These are phyloP conservation scores for Ennomos fuscantarius DNA, from an alignment of 2,888 invertebrate species.

Conservation along the genomic window DNA sequence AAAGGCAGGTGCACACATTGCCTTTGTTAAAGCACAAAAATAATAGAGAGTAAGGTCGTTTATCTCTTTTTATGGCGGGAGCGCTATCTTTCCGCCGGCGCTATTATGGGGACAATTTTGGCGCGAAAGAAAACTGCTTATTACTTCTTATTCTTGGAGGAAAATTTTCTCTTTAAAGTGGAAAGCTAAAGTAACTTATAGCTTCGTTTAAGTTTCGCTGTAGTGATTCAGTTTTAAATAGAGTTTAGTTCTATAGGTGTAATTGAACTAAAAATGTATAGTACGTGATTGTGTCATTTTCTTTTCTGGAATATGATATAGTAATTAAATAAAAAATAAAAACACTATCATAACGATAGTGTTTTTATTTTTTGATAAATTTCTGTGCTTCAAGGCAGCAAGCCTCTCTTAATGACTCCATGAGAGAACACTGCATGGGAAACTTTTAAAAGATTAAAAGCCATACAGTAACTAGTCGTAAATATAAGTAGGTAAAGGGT, in stretches of 20 bases:
- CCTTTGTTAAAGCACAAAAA: conserved; percentile 84
- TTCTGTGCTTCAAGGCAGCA: too few relatives aligned
- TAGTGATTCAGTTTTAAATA: conserved; percentile 25
- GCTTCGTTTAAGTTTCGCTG: conserved; percentile 27
- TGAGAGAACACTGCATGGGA: too few relatives aligned
- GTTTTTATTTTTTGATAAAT: too few relatives aligned
- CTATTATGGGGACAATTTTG: conserved; percentile 85
- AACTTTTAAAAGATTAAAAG: too few relatives aligned
- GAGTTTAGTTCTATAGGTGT: neutral
- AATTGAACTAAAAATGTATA: neutral
- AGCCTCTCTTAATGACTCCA: too few relatives aligned
- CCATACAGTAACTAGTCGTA: too few relatives aligned
- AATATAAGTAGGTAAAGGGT: too few relatives aligned
- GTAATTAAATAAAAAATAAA: too few relatives aligned
- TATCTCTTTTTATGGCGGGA: conserved; percentile 84
- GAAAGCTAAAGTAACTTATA: conserved; percentile 24
- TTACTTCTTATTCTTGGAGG: conserved; percentile 80
- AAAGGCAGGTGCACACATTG: conserved; percentile 80
- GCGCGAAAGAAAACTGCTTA: conserved; percentile 85
- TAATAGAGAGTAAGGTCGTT: conserved; percentile 85
- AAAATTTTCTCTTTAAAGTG: conserved; percentile 39
- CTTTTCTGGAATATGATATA: too few relatives aligned
- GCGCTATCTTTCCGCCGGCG: conserved; percentile 80
- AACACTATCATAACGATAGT: too few relatives aligned
- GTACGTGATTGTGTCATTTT: too few relatives aligned